Conservation (phyloP, 2,797 vertebrate genomes). For the Mallotus villosus region DNA sequence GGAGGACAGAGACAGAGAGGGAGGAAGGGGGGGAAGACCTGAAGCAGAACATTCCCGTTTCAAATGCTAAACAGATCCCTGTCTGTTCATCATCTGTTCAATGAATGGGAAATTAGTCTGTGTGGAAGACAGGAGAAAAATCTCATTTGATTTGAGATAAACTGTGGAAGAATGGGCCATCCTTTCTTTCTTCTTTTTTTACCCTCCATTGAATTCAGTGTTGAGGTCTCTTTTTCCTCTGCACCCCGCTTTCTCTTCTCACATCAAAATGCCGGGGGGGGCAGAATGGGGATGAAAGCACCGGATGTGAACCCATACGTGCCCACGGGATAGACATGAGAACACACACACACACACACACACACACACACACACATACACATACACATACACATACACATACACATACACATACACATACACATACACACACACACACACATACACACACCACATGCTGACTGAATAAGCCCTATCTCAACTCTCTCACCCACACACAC, state of each 20-base stretch:
- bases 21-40: background rate
- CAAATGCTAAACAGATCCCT: slow-evolving; percentile 38
- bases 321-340: background rate
- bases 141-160: slow-evolving; percentile 25
- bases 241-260: background rate
- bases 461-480: background rate
- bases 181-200: background rate
- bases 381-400: background rate
- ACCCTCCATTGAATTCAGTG: background rate
- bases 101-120: slow-evolving; percentile 40
- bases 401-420: background rate
- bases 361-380: background rate
- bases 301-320: background rate
- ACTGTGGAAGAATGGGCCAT: slow-evolving; percentile 30
- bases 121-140: slow-evolving; percentile 2
- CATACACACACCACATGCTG: background rate
- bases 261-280: background rate
- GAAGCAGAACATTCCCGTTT: background rate
- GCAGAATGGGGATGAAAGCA: background rate
- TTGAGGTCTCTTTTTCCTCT: background rate
- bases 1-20: background rate
- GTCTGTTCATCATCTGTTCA: slow-evolving; percentile 9
- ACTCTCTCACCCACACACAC: background rate
- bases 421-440: background rate
- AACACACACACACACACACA: background rate